Percentiles rank a stretch among this genome's conserved stretches.
Conservation (phyloP, 2,888 invertebrate species). For the Apeira syringaria region DNA sequence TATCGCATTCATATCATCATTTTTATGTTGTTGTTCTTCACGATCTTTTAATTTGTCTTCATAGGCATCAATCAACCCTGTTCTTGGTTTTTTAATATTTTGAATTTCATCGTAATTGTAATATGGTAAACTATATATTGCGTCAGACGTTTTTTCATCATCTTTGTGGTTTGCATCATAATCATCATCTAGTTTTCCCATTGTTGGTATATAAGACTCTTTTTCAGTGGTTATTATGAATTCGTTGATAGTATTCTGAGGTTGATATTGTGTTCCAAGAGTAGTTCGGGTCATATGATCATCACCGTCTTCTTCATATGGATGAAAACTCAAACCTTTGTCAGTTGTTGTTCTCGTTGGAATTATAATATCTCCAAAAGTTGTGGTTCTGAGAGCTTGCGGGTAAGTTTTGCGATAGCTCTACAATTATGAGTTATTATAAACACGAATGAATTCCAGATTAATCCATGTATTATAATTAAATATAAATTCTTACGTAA, state of each 20-base stretch:
- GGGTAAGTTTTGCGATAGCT: slow-evolving; percentile 22
- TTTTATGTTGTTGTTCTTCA: slow-evolving; percentile 6
- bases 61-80: slow-evolving; percentile 34
- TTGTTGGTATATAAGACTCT: slow-evolving; percentile 15
- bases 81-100: slow-evolving; percentile 35
- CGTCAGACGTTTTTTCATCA: slow-evolving; percentile 43
- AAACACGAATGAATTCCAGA: neutral
- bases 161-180: slow-evolving; percentile 30
- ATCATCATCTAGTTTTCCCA: slow-evolving; percentile 23
- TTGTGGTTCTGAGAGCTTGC: slow-evolving; percentile 42
- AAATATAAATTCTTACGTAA: slow-evolving; percentile 38
- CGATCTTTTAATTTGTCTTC: slow-evolving; percentile 33
- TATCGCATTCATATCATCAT: neutral
- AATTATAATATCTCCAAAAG: slow-evolving; percentile 29
- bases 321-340: slow-evolving; percentile 25
- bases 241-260: slow-evolving; percentile 31
- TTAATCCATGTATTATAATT: neutral
- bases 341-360: slow-evolving; percentile 44
- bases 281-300: slow-evolving; percentile 33
- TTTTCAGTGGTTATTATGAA: slow-evolving; percentile 26
- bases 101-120: slow-evolving; percentile 49
- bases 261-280: slow-evolving; percentile 13
- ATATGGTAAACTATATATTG: slow-evolving; percentile 52
- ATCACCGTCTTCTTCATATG: slow-evolving; percentile 28
- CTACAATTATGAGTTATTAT: slow-evolving; percentile 17